Conservation (phyloP, 2,113 vertebrate species). For the Gambusia holbrooki region DNA sequence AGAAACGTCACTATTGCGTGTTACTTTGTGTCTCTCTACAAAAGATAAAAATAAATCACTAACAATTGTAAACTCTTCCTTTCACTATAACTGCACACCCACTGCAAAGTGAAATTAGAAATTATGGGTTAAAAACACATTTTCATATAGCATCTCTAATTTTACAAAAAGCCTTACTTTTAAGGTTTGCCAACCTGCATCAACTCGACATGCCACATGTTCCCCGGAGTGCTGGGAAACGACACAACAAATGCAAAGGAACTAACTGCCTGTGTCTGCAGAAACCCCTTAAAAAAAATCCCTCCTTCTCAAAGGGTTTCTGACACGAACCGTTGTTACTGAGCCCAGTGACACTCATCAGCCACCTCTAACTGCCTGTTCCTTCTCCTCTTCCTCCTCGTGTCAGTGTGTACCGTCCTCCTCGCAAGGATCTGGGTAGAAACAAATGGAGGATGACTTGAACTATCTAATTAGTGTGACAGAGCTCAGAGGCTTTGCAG, state of each 20-base stretch:
- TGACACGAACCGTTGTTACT: conserved; percentile 51
- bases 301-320: conserved; percentile 33
- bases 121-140: not conserved
- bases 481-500: conserved; percentile 54
- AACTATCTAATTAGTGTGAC: conserved; percentile 76
- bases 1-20: too few species aligned
- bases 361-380: conserved; percentile 48
- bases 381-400: conserved; percentile 16
- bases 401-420: conserved; percentile 48
- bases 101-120: not conserved
- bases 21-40: too few species aligned
- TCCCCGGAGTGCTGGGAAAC: not conserved
- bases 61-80: too few species aligned
- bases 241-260: conserved; percentile 9
- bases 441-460: conserved; percentile 59
- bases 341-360: conserved; percentile 48
- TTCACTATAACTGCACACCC: not conserved
- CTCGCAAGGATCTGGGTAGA: conserved; percentile 36
- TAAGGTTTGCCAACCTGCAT: conserved; percentile 23
- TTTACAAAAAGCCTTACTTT: conserved; percentile 26
- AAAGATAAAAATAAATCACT: too few species aligned
- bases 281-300: conserved; percentile 36
- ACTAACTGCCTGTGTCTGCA: conserved; percentile 35
- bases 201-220: not conserved
- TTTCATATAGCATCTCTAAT: conserved; percentile 14